Percentiles rank a stretch among this genome's conserved stretches.
phyloP scores from a whole-genome alignment of 2,797 vertebrate genomes.

The Apogon hyalosoma region DNA sequence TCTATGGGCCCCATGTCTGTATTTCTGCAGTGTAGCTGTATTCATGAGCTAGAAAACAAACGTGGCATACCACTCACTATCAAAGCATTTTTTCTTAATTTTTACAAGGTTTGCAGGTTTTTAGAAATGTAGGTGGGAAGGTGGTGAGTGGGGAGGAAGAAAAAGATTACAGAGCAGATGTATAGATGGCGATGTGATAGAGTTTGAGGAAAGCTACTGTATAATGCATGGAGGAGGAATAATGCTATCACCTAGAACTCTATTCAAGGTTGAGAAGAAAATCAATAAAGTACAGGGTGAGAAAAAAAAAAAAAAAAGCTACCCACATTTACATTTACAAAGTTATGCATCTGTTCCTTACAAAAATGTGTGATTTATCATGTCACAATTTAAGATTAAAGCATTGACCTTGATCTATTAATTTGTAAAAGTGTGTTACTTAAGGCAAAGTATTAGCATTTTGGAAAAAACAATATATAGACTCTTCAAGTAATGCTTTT shows the following conservation, averaged over 20 bases:
- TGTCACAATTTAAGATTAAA: too few relatives aligned
- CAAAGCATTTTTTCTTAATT: constrained; percentile 1
- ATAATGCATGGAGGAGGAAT: background rate
- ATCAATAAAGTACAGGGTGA: constrained; percentile 37
- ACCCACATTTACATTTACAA: constrained; percentile 24
- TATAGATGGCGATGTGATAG: constrained; percentile 2
- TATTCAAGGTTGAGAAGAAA: constrained; percentile 34
- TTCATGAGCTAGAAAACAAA: background rate
- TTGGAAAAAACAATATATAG: too few relatives aligned
- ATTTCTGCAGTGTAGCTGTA: background rate
- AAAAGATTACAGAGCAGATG: constrained; percentile 11
- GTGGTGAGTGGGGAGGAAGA: constrained; percentile 4
- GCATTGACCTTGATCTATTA: too few relatives aligned
- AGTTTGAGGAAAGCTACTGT: background rate
- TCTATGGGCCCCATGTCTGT: too few relatives aligned
- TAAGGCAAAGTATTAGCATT: too few relatives aligned
- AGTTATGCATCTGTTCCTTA: background rate
- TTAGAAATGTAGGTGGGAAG: background rate
- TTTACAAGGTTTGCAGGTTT: constrained; percentile 10
- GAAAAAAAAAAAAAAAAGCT: constrained; percentile 22
- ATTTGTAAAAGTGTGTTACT: too few relatives aligned
- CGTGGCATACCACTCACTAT: background rate
- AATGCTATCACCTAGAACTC: constrained; percentile 16
- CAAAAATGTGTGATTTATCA: background rate
- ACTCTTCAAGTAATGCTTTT: too few relatives aligned